A percentile compares a stretch with the other conserved stretches of the same genome.
These are phyloP conservation scores for Metaphire vulgaris DNA, from an alignment of 1,140 invertebrate species.

Conservation along the genomic window DNA sequence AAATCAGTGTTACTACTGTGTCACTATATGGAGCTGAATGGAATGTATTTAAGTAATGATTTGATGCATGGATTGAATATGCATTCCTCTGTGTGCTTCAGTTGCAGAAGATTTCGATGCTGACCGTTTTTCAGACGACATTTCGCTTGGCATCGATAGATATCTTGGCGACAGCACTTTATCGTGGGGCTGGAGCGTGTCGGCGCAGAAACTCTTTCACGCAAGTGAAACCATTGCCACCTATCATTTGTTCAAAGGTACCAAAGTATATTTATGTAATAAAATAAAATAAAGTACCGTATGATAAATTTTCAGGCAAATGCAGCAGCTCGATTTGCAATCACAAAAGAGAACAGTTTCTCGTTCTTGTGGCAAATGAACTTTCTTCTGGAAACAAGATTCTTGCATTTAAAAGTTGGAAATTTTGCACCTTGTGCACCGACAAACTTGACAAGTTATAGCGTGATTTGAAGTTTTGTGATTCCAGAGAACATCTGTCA, in stretches of 20 bases:
- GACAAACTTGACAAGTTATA: no score
- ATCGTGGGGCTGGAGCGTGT: not conserved
- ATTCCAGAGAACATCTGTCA: no score
- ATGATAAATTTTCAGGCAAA: no score
- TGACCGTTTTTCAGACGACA: not conserved
- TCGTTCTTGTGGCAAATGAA: not conserved
- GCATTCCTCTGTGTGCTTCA: no score
- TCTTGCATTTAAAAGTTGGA: not conserved
- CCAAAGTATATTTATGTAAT: not conserved
- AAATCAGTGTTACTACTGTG: no score
- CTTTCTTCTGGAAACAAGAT: not conserved
- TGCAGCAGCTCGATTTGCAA: no score
- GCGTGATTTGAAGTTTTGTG: no score
- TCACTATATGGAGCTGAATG: no score
- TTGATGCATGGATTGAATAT: no score
- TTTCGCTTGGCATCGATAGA: not conserved
- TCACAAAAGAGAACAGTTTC: not conserved
- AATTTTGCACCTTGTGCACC: not conserved
- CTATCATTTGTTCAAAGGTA: not conserved
- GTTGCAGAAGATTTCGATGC: not conserved
- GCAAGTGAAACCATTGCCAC: not conserved
- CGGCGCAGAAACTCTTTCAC: not conserved
- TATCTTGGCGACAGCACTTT: not conserved
- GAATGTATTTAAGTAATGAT: no score
- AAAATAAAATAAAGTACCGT: no score